phyloP scores from a whole-genome alignment of 1,140 invertebrate genomes.

The Heliconius nattereri region DNA sequence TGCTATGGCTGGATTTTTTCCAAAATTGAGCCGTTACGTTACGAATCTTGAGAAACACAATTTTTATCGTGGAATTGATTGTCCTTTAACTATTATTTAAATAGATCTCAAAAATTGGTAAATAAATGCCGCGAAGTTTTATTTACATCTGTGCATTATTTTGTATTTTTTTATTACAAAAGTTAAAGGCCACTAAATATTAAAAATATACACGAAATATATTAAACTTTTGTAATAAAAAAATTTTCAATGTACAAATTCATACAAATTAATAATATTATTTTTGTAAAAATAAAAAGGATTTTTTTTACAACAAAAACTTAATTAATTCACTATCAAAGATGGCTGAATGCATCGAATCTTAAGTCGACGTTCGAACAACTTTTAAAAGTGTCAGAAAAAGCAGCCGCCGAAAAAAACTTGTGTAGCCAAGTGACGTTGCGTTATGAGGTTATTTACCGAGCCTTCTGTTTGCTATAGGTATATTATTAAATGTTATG shows the following conservation, averaged over 20 bases:
- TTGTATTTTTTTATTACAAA: not conserved
- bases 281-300: not conserved
- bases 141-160: not conserved
- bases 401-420: conserved; percentile 52
- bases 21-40: conserved; percentile 66
- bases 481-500: conserved; percentile 25
- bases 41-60: conserved; percentile 14
- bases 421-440: conserved; percentile 40
- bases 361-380: conserved; percentile 50
- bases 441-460: conserved; percentile 38
- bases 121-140: not conserved
- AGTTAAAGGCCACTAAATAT: not conserved
- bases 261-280: not conserved
- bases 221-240: not conserved
- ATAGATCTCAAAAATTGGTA: not conserved
- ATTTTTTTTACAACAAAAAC: not conserved
- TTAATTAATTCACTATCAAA: conserved; percentile 22
- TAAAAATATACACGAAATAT: not conserved
- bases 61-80: not conserved
- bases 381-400: conserved; percentile 53
- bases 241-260: no score
- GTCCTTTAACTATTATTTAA: not conserved
- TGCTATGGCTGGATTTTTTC: conserved; percentile 51
- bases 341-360: conserved; percentile 48
- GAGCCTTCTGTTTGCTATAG: conserved; percentile 35